Evolutionary conservation across 2,113 vertebrate species (phyloP), one percentile per base, ranked within the genome.

Genomic region (Saccopteryx bilineata): DNA sequence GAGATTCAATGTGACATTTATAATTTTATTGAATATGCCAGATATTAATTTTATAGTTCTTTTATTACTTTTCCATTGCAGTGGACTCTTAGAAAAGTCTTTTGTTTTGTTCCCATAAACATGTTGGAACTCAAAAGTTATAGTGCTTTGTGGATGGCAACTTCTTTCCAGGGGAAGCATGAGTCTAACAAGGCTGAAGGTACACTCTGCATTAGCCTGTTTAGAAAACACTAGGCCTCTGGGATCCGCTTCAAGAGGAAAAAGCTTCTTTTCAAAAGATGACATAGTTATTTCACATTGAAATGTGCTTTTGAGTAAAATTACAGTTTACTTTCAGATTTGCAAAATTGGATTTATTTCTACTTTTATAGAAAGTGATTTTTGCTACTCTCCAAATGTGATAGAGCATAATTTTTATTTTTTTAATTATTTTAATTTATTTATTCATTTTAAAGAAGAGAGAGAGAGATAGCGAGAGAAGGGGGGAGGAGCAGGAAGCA

Each of bases 231-330:
- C 33, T 39, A 60, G 2, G 5, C 31, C 69, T 79, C 50, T 87
- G 28, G 26, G 5, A 31, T 79, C 17, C 5, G 24, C 28, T 52
- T 87, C 2, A 48, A 68, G 48, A 74, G 72, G 81, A 58, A 76
- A 94, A 31, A 50, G 15, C 18, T 39, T 76, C 7, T 69, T 90
- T 96, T 92, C n/a, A 93, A 75, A 88, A 94, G 48, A 90, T 95
- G 75, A 63, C 28, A 80, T 69, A 68, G 48, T 5, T 80, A 39
- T 75, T 90, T 88, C 31, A 91, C 10, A 66, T n/a, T 80, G 23
- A 94, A 94, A 81, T 52, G 72, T 90, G 14, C 13, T 96, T 96
- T 81, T 97, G 78, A 88, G 11, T 8, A 94, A 88, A 96, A 86
- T 89, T 95, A 33, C 7, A 86, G 9, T 91, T 93, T 86, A 90